Base-by-base conservation (phyloP, 2,888 invertebrate species). In the Barypeithes pellucidus region DNA sequence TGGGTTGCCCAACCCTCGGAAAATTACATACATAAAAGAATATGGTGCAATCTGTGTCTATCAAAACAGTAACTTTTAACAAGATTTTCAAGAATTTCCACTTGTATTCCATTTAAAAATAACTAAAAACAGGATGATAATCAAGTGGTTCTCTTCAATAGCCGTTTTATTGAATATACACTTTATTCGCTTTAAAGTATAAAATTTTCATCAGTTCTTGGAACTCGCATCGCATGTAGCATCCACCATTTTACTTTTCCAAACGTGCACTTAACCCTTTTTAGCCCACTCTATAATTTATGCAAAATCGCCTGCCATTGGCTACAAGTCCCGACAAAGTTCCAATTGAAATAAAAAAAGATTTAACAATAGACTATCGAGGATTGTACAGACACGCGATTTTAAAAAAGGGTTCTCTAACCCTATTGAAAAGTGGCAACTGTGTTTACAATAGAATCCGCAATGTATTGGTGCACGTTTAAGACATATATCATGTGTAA, bases 401-500 rank as follows among this genome's bases (percentile, higher is more conserved):
- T 65, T 63, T 33, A 60, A 72, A 72, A 60, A 67, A 67, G 65
- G 71, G 65, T 61, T 50, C 16, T 47, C 54, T 54, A 52, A 18
- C 69, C 63, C 57, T 33, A 54, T 57, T 54, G 39, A 54, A 29
- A 54, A 14, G 33, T 18, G 47, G 68, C 73, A 73, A 73, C 73
- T 73, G 73, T 73, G 65, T 73, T 68, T 63, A 73, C 73, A 73
- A 73, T 59, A 36, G 73, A 60, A 65, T 67, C 57, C 54, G 59
- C 14, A 52, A 43, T 67, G 39, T 57, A 45, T 60, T 62, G 69
- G 57, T 52, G 65, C 69, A 69, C 73, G 66, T 73, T 69, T 36
- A 43, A 63, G 39, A 73, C 73, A 73, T 73, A 63, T 73, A 73
- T 73, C 73, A 73, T 73, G 65, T 69, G 41, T 69, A 52, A 73